Percentiles rank a stretch among this genome's conserved stretches.
These are phyloP conservation scores for Paramormyrops hopkinsi DNA, from an alignment of 2,797 vertebrate species.

Conservation along the genomic window DNA sequence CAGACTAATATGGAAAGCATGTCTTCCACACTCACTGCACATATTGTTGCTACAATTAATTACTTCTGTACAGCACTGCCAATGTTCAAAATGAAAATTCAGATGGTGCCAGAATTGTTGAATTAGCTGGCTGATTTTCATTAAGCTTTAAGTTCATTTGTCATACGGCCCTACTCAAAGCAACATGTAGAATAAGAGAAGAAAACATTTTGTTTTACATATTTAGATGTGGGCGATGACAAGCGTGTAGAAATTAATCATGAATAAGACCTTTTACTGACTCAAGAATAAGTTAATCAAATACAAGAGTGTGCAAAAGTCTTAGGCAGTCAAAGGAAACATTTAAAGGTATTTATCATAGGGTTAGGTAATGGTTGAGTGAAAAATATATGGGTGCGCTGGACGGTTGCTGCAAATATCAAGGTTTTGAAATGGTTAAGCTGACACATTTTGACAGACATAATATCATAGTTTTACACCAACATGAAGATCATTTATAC, in stretches of 20 bases:
- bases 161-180: background rate
- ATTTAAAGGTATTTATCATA: background rate
- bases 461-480: background rate
- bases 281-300: background rate
- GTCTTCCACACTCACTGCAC: conserved; percentile 7
- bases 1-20: background rate
- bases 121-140: background rate
- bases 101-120: conserved; percentile 1
- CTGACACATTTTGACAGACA: background rate
- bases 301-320: background rate
- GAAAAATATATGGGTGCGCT: background rate
- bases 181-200: background rate
- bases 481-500: background rate
- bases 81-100: conserved; percentile 1
- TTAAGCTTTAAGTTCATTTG: background rate
- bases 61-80: background rate
- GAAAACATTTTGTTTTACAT: background rate
- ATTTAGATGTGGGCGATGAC: background rate
- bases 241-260: background rate
- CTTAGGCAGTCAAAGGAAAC: background rate
- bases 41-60: conserved; percentile 7
- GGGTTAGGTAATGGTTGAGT: background rate
- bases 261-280: background rate
- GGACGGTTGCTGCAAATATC: background rate
- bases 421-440: background rate